Percentiles rank a stretch among this genome's conserved stretches.
These are phyloP conservation scores for Tortrix viridana DNA, from an alignment of 2,888 invertebrate species.

Conservation along the genomic window DNA sequence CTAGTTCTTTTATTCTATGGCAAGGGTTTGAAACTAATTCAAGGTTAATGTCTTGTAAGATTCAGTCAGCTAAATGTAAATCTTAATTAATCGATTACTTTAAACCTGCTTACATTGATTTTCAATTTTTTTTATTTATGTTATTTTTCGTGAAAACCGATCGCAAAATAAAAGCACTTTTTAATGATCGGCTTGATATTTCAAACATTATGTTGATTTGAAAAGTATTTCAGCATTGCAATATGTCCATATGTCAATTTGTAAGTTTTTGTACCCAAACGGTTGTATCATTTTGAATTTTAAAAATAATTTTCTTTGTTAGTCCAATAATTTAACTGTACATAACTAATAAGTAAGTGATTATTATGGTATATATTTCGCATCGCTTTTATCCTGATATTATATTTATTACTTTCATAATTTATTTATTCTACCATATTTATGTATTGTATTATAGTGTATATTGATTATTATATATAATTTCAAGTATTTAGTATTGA, in stretches of 20 bases:
- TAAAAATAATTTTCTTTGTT: conserved; percentile 16
- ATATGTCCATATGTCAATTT: conserved; percentile 6
- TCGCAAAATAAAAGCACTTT: no score
- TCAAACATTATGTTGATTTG: no score
- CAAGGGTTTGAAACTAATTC: no score
- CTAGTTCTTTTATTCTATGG: no score
- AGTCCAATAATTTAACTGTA: conserved; percentile 27
- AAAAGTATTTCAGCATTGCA: neutral
- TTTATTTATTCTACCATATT: neutral
- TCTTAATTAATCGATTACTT: no score
- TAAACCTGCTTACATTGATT: no score
- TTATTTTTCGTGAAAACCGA: no score
- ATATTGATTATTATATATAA: conserved; percentile 27
- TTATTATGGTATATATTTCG: conserved; percentile 19
- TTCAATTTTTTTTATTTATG: no score
- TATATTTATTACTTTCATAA: conserved; percentile 11
- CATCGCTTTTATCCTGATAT: conserved; percentile 23
- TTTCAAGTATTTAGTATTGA: conserved; percentile 21
- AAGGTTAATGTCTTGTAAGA: no score
- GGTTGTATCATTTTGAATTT: conserved; percentile 29
- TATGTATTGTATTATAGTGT: conserved; percentile 5
- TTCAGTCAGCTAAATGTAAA: no score
- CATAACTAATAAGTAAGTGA: conserved; percentile 21
- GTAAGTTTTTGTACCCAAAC: conserved; percentile 25
- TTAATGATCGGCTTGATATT: no score